A percentile compares a stretch with the other conserved stretches of the same genome.
phyloP scores from a whole-genome alignment of 2,888 invertebrate genomes.

The Esperia sulphurella region DNA sequence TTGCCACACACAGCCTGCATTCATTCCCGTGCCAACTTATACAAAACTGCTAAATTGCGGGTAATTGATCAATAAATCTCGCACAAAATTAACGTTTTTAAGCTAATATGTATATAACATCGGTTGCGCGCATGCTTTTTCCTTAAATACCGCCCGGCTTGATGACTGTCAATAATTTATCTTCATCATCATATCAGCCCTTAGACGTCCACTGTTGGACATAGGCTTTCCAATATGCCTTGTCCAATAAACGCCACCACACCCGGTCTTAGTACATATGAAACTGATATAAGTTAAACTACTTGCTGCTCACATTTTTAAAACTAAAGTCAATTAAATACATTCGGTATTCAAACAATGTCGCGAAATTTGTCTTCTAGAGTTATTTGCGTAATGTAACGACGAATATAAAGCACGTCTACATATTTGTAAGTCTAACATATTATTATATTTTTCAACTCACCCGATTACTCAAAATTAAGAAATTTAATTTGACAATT shows the following conservation, averaged over 20 bases:
- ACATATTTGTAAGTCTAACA: slow-evolving; percentile 10
- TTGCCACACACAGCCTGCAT: slow-evolving; percentile 3
- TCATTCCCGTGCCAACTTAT: slow-evolving; percentile 6
- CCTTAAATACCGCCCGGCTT: too few relatives aligned
- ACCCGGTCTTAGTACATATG: too few relatives aligned
- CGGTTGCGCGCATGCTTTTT: too few relatives aligned
- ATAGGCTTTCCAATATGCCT: too few relatives aligned
- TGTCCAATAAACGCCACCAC: too few relatives aligned
- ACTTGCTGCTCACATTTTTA: not conserved
- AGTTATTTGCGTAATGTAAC: slow-evolving; percentile 21
- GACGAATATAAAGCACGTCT: slow-evolving; percentile 21
- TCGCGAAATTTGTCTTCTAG: slow-evolving; percentile 9
- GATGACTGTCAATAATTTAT: too few relatives aligned
- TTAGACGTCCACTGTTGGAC: too few relatives aligned
- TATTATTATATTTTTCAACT: too few relatives aligned
- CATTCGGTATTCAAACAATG: slow-evolving; percentile 18
- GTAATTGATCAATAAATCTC: slow-evolving; percentile 9
- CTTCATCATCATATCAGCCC: too few relatives aligned
- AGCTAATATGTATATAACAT: not conserved
- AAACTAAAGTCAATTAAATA: not conserved
- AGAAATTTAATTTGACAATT: too few relatives aligned
- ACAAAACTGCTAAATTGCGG: slow-evolving; percentile 8
- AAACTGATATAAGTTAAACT: too few relatives aligned
- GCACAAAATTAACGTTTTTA: not conserved
- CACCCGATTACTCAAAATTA: too few relatives aligned